Conservation (phyloP, 2,888 invertebrate genomes). For the Halictus quadricinctus region DNA sequence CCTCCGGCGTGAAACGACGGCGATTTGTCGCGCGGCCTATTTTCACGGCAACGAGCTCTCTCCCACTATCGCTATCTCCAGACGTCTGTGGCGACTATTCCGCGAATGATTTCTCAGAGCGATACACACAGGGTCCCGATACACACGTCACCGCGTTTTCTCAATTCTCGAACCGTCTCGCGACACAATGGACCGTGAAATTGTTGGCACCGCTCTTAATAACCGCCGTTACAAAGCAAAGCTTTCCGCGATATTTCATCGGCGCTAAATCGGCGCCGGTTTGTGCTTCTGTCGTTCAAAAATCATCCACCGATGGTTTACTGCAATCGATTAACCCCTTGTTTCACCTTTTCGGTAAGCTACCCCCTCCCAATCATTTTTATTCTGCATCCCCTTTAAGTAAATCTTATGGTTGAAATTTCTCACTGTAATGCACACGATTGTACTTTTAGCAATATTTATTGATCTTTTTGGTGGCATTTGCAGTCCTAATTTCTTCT, state of each 20-base stretch:
- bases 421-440: too few species aligned
- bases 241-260: constrained; percentile 59
- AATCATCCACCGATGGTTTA: not conserved
- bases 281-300: constrained; percentile 12
- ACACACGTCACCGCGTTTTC: constrained; percentile 54
- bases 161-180: constrained; percentile 59
- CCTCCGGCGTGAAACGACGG: constrained; percentile 52
- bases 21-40: constrained; percentile 63
- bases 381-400: too few species aligned
- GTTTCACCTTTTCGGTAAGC: not conserved
- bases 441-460: too few species aligned
- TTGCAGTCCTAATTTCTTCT: too few species aligned
- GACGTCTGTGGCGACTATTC: constrained; percentile 27
- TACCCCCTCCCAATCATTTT: too few species aligned
- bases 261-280: constrained; percentile 30
- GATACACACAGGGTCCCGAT: constrained; percentile 40
- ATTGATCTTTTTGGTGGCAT: too few species aligned
- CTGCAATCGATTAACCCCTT: constrained; percentile 21
- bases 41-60: constrained; percentile 27
- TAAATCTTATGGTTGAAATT: too few species aligned
- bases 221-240: constrained; percentile 63
- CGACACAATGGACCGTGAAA: constrained; percentile 72
- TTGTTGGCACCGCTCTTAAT: constrained; percentile 75
- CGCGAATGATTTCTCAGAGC: constrained; percentile 56
- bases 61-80: not conserved